Percentiles rank a stretch among this genome's conserved stretches.
phyloP scores from a whole-genome alignment of 2,797 vertebrate genomes.

The Poliocrania exsul region DNA sequence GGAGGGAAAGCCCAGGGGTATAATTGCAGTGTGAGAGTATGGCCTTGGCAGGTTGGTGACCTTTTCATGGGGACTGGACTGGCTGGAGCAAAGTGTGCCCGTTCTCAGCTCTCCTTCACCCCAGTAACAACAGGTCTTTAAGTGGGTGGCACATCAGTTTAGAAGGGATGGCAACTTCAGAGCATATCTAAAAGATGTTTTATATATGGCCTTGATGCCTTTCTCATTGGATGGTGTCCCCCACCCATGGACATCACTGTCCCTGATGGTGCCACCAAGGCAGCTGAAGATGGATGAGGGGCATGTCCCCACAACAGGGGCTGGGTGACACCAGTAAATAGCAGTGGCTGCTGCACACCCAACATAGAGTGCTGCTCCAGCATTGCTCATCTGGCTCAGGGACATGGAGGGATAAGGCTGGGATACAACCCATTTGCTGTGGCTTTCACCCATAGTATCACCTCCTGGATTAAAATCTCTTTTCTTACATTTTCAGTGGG shows the following conservation, averaged over 20 bases:
- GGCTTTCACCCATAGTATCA: not conserved
- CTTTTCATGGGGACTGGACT: not conserved
- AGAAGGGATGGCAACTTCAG: not conserved
- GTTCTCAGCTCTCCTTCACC: not conserved
- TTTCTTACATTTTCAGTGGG: not conserved
- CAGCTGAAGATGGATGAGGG: not conserved
- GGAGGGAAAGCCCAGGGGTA: not conserved
- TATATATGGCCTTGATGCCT: not conserved
- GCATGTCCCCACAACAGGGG: not conserved
- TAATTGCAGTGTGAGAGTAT: not conserved
- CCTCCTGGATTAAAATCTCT: not conserved
- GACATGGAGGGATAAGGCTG: not conserved
- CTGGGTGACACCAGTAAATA: not conserved
- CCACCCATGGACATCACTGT: rapidly evolving
- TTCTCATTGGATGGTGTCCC: not conserved
- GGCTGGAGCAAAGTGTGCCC: not conserved
- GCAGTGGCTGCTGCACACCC: not conserved
- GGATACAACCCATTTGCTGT: not conserved
- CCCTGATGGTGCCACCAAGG: not conserved
- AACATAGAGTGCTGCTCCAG: not conserved
- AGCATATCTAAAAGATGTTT: not conserved
- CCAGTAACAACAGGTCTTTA: not conserved
- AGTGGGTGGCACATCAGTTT: not conserved
- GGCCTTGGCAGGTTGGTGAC: not conserved
- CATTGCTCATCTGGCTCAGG: not conserved